Conservation (phyloP, 2,113 vertebrate genomes). For the Chinchilla lanigera region DNA sequence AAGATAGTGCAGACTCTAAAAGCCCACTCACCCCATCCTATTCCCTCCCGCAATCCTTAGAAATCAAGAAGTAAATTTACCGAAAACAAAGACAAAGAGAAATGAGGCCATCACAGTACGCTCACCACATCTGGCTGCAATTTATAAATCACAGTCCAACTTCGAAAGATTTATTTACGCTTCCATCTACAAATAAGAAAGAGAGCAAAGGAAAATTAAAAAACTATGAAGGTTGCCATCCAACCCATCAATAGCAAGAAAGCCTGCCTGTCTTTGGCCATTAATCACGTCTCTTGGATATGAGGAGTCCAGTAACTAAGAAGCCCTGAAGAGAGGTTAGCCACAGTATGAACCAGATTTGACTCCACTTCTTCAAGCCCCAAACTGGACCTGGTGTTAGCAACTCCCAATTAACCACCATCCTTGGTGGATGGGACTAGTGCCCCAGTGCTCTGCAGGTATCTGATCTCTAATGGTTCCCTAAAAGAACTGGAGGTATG, state of each 20-base stretch:
- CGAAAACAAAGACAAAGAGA: background rate
- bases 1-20: background rate
- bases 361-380: background rate
- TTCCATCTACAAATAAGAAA: slow-evolving; percentile 31
- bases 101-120: background rate
- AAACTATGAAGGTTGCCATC: background rate
- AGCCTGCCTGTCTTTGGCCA: background rate
- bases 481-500: background rate
- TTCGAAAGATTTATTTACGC: slow-evolving; percentile 14
- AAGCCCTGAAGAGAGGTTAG: background rate
- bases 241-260: background rate
- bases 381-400: background rate
- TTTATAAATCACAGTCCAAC: slow-evolving; percentile 25
- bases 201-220: background rate
- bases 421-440: no score
- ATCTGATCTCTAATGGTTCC: background rate
- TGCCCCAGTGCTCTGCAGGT: background rate
- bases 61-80: slow-evolving; percentile 25
- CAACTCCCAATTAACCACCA: background rate
- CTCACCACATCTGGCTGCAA: background rate
- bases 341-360: background rate
- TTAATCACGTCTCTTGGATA: background rate
- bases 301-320: background rate
- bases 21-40: background rate
- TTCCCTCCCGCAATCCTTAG: background rate